These are phyloP conservation scores for Callipepla californica DNA, from an alignment of 2,113 vertebrate genomes.

Conservation along the genomic window DNA sequence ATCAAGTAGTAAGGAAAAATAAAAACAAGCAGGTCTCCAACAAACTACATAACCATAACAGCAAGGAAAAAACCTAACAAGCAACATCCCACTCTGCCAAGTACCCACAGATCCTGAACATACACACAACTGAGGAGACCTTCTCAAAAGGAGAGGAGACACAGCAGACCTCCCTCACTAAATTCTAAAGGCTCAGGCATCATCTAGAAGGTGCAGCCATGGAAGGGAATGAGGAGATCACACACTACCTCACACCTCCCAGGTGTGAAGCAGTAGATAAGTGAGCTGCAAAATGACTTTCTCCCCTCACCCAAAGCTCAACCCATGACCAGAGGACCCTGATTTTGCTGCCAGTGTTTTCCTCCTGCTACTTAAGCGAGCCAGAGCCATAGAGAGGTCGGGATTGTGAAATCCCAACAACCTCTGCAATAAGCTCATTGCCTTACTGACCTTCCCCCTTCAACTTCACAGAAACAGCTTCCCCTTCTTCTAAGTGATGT, in stretches of 20 bases:
- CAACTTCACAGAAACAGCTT: conserved; percentile 49
- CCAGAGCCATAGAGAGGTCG: not conserved
- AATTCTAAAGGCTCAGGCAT: not conserved
- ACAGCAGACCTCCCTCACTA: not conserved
- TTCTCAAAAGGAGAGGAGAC: not conserved
- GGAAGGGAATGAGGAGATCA: not conserved
- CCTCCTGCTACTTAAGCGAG: not conserved
- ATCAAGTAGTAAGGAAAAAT: not conserved
- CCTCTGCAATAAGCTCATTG: conserved; percentile 9
- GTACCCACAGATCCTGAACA: not conserved
- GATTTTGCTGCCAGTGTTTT: not conserved
- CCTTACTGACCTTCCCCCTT: conserved; percentile 53
- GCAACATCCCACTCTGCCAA: not conserved
- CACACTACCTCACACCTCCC: not conserved
- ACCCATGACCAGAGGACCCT: not conserved
- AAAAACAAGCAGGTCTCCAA: not conserved
- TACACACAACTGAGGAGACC: not conserved
- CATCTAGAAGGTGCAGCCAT: not conserved
- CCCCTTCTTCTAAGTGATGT: conserved; percentile 26
- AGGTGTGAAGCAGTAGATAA: not conserved
- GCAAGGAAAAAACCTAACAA: not conserved
- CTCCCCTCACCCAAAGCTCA: not conserved
- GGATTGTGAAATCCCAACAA: conserved; percentile 24
- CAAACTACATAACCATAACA: not conserved
- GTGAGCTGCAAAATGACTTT: not conserved